Evolutionary conservation across 2,888 invertebrate species (phyloP), one percentile per base, ranked within the genome.

Genomic region (Acleris laterana): DNA sequence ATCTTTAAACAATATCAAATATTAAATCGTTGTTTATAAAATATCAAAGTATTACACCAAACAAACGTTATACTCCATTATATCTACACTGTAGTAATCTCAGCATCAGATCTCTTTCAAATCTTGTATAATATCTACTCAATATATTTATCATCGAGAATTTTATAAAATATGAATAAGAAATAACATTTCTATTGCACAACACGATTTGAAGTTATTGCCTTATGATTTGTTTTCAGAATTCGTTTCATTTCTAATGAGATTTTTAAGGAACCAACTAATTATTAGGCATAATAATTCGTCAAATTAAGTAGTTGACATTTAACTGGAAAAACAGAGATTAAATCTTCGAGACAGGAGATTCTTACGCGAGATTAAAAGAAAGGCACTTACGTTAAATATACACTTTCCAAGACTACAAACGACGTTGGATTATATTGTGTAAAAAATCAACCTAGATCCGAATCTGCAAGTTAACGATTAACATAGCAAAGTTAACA

Each of bases 401-500:
- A 50, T 77, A 81, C 80, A 76, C 77, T 80, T 73, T 71, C 76
- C 73, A 76, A 78, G 75, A 66, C 51, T 62, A 62, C 56, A 56
- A 57, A 64, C 55, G 58, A 66, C 59, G 58, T 51, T 63, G 55
- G 51, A 70, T 60, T 61, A 62, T 68, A 55, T 66, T 70, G 38
- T 73, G 72, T 72, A 75, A 74, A 71, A 70, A 71, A 72, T 73
- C 71, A 73, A 71, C 77, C 61, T 69, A 66, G 62, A 68, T 61
- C 63, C 49, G 71, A 79, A 78, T 71, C 75, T 75, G 79, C 66
- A 74, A 74, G 70, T 74, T 85, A 88, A 85, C 84, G 84, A 88
- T 88, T 89, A 90, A 90, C 85, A 88, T 90, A 90, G 90, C 84
- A 88, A 89, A 90, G 86, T 92, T 90, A 93, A 92, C 91, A 92